A percentile compares a stretch with the other conserved stretches of the same genome.
Evolutionary conservation across 37 sponge, comb jelly and placozoan genomes (phyloP).

Genomic region (Aplysina aerophoba): DNA sequence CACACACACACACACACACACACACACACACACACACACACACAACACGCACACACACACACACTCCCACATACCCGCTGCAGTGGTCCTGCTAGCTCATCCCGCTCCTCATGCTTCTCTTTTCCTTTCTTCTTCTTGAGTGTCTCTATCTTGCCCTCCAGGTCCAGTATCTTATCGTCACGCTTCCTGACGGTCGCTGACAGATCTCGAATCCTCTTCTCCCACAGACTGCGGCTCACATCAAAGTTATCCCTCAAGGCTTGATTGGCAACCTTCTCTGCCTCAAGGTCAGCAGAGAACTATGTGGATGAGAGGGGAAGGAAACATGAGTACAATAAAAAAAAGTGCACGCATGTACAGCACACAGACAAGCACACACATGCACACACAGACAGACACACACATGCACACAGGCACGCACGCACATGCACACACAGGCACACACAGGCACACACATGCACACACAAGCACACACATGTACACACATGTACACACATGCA

Average conservation of each 20-base stretch:
- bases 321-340: no score
- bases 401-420: background rate
- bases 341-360: no score
- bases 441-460: background rate
- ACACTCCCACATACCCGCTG: no score
- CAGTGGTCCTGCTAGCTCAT: no score
- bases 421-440: no score
- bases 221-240: background rate
- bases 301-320: background rate
- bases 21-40: no score
- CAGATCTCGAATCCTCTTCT: background rate
- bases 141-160: background rate
- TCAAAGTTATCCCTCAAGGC: background rate
- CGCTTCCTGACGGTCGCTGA: background rate
- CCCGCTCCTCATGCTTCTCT: background rate
- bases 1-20: no score
- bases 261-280: background rate
- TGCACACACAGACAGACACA: no score
- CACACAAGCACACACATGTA: background rate
- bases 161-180: background rate
- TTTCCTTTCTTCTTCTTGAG: background rate
- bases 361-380: no score
- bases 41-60: no score
- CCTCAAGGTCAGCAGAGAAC: slow-evolving; percentile 4
- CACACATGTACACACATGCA: no score